Percentiles rank a stretch among this genome's conserved stretches.
These are phyloP conservation scores for Apolygus lucorum DNA, from an alignment of 1,140 invertebrate genomes.

Conservation along the genomic window DNA sequence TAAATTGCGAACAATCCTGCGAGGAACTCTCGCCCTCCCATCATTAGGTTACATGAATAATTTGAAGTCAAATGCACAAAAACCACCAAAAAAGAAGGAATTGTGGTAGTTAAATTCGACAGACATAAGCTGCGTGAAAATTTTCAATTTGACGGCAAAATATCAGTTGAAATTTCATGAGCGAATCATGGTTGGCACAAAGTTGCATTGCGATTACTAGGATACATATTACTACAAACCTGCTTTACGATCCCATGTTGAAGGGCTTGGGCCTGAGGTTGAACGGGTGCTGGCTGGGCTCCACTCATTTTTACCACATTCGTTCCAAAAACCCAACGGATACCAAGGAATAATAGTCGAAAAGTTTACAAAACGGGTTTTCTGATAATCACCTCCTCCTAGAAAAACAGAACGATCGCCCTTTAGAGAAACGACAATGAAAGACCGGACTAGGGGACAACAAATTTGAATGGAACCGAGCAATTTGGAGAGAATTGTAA, in stretches of 20 bases:
- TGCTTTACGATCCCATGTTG: conserved; percentile 17
- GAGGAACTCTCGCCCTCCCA: too few species aligned
- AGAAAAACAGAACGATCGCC: not conserved
- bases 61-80: not conserved
- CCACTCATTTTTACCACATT: conserved; percentile 20
- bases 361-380: not conserved
- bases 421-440: not conserved
- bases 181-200: too few species aligned
- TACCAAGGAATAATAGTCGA: not conserved
- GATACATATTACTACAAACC: not conserved
- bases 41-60: not conserved
- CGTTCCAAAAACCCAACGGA: not conserved
- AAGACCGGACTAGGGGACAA: not conserved
- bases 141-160: not conserved
- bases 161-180: too few species aligned
- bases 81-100: not conserved
- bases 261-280: not conserved
- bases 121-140: not conserved
- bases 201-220: not conserved
- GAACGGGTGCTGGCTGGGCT: conserved; percentile 12
- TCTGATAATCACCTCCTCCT: not conserved
- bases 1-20: too few species aligned
- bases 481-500: not conserved
- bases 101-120: not conserved
- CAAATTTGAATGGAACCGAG: not conserved